Conservation (phyloP, 37 sponge, comb jelly and placozoan species). For the Halichondria panicea region DNA sequence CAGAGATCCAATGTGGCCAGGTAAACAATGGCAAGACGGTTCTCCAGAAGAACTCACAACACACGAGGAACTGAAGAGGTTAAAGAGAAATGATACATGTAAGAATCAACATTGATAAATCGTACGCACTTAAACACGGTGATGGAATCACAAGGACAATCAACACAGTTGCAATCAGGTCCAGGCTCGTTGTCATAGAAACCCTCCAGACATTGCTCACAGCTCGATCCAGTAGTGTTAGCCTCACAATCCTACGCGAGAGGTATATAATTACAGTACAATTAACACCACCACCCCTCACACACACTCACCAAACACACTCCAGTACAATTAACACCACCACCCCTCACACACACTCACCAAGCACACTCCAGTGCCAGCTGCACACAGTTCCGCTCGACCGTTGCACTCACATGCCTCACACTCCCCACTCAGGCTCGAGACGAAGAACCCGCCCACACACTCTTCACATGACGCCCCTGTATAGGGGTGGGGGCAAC, state of each 20-base stretch:
- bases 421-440: conserved; percentile 3
- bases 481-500: conserved; percentile 41
- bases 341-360: background rate
- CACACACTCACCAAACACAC: background rate
- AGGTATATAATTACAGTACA: background rate
- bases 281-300: background rate
- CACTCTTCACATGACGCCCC: conserved; percentile 47
- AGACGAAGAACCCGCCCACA: conserved; percentile 9
- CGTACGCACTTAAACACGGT: conserved; percentile 26
- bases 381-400: background rate
- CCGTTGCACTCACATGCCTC: conserved; percentile 42
- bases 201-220: conserved; percentile 37
- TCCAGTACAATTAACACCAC: background rate
- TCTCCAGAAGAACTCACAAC: background rate
- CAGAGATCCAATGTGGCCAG: conserved; percentile 21
- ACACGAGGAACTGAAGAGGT: conserved; percentile 17
- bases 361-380: conserved; percentile 10
- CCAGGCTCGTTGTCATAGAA: conserved; percentile 11
- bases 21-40: conserved; percentile 18
- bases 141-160: conserved; percentile 31
- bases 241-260: conserved; percentile 1
- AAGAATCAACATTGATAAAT: background rate
- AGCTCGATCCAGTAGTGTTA: conserved; percentile 24
- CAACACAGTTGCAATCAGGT: conserved; percentile 3
- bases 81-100: background rate